Base-by-base conservation (phyloP, 2,888 invertebrate species). In the Venustoraphidia nigricollis region DNA sequence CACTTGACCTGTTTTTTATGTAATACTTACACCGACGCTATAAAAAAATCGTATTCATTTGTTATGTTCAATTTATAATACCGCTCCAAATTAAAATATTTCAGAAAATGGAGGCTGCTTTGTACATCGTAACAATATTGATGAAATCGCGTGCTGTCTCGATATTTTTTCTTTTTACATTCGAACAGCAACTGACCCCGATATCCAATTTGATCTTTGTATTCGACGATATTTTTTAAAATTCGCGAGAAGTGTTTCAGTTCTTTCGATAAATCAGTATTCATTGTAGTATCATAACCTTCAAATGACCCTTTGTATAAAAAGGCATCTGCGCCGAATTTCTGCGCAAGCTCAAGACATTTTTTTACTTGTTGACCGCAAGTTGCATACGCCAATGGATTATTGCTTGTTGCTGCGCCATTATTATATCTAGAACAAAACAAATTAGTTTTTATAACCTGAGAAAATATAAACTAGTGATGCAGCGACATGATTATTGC, bases 51-150 rank as follows among this genome's bases (percentile, higher is more conserved):
- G 59, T 77, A 77, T 48, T 79, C 79, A 1, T 77, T 77, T 55
- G 72, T 69, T 34, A 76, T 70, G 54, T 73, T 75, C n/a, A 80
- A 66, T 64, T 78, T 80, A 56, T 73, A 80, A 57, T 72, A 70
- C 4, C 76, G 67, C 40, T 79, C 78, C 56, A 80, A 62, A 50
- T 71, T 74, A 56, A 72, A 75, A 53, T 70, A 69, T 59, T 76
- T 76, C 55, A 81, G 60, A 55, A 81, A 75, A 48, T 72, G 76
- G 57, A 80, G 62, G 34, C 77, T 77, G 48, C 79, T 79, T 50
- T 75, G 76, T 10, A 76, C 74, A 63, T 80, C 78, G 66, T 75
- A 76, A 63, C 76, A 76, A 58, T 80, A 80, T 52, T 76, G 71
- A 47, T 75, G n/a, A 36, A 39, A 11, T 47, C 45, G 27, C 47